phyloP scores from a whole-genome alignment of 1,140 invertebrate genomes.

The Scaptomyza hsui region DNA sequence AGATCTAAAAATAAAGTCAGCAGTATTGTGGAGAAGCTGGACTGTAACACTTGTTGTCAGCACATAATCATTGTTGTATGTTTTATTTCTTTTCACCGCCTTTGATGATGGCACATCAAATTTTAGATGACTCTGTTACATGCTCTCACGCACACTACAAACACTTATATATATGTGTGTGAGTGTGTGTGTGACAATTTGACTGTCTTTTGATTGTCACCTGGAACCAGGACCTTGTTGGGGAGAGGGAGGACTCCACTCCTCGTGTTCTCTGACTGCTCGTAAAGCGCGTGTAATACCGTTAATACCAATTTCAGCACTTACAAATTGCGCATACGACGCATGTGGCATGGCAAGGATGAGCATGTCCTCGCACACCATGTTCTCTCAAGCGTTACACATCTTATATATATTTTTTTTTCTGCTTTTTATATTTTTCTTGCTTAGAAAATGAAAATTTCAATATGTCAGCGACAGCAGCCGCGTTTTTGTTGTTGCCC shows the following conservation, averaged over 20 bases:
- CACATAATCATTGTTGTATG: constrained; percentile 3
- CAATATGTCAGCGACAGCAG: constrained; percentile 73
- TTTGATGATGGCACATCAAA: constrained; percentile 40
- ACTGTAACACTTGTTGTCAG: neutral
- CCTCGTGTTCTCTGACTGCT: constrained; percentile 43
- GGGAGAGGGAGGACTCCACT: constrained; percentile 2
- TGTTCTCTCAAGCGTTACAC: constrained; percentile 25
- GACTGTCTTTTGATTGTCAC: constrained; percentile 46
- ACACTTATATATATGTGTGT: neutral
- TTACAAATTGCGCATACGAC: constrained; percentile 79
- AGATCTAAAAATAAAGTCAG: too few relatives aligned
- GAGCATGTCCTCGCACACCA: constrained; percentile 12
- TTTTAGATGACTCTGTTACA: constrained; percentile 17
- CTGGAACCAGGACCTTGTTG: constrained; percentile 13
- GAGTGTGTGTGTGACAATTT: constrained; percentile 12
- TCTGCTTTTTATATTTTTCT: constrained; percentile 21
- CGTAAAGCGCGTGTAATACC: constrained; percentile 75
- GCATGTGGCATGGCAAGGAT: constrained; percentile 49
- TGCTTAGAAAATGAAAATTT: constrained; percentile 72
- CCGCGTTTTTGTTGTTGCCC: constrained; percentile 32
- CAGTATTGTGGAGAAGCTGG: too few relatives aligned
- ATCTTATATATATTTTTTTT: constrained; percentile 14
- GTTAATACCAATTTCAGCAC: constrained; percentile 79
- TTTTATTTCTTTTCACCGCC: constrained; percentile 29
- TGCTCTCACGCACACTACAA: neutral